Base-by-base conservation (phyloP, 1,140 invertebrate species). In the Bombus difficillimus region DNA sequence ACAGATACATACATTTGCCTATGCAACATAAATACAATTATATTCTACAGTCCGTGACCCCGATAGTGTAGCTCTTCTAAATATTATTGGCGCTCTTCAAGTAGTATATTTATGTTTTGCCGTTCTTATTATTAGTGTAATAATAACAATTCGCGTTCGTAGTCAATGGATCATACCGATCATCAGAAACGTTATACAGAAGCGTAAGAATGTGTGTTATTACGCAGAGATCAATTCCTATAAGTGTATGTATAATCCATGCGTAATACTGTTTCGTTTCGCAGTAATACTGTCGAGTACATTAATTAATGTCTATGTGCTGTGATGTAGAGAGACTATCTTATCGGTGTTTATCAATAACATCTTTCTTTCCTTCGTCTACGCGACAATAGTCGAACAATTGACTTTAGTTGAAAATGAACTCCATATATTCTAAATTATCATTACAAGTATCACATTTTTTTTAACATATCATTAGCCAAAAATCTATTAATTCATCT, bases 1-100 rank as follows among this genome's bases (percentile, higher is more conserved):
- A 91, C 90, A 92, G 69, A 87, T 91, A 92, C 78, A 86, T 85
- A 91, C 73, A 74, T 76, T 90, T 53, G 78, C 47, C 86, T 90
- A 89, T 83, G 82, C 86, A 89, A 89, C 88, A 78, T 64, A 90
- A 90, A 86, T 62, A 89, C 85, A 89, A 89, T 83, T 73, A 81
- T 25, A 64, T 37, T 79, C 88, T 89, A 86, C 41, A 87, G 69
- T 71, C 34, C 53, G 68, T 47, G 72, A 87, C 77, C 76, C 37
- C 47, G 71, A 57, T 85, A 43, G n/a, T 75, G 72, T 43, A 39
- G 3, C 18, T 74, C 22, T 28, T 68, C 10, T 53, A 57, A 74
- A 83, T 22, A 6, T 43, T 71, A 43, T 71, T 77, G 57, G 73
- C 73, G 34, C 41, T 64, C 53, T 57, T 15, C 25, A 41, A 57